Evolutionary conservation across 2,113 vertebrate species (phyloP).

Genomic region (Coptodon bakossiorum): DNA sequence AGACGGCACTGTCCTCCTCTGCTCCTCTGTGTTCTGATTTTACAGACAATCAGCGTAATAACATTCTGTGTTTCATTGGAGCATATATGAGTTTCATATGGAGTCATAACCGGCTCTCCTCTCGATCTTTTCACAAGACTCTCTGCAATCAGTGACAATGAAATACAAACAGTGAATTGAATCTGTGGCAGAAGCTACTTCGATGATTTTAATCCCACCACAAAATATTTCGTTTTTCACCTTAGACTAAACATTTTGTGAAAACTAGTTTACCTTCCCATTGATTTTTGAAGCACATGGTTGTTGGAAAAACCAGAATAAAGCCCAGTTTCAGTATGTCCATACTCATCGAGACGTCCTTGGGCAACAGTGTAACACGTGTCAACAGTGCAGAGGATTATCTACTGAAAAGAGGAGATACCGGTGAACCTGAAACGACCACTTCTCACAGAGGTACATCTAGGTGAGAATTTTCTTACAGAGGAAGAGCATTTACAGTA

Average conservation of each 20-base stretch:
- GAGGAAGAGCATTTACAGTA: background rate
- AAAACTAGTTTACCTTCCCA: background rate
- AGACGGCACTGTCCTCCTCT: background rate
- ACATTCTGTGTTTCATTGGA: background rate
- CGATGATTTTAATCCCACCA: background rate
- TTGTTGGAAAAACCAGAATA: background rate
- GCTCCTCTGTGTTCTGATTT: background rate
- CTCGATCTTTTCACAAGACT: background rate
- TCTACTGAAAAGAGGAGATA: background rate
- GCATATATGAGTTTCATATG: background rate
- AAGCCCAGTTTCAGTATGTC: background rate
- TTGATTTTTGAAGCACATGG: rapidly evolving
- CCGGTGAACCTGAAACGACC: rapidly evolving
- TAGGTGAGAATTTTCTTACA: background rate
- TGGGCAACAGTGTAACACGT: rapidly evolving
- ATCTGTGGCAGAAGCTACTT: background rate
- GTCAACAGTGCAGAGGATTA: background rate
- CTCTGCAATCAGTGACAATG: background rate
- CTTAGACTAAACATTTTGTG: background rate
- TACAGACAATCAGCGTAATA: rapidly evolving
- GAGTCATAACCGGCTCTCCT: background rate
- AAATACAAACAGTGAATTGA: background rate
- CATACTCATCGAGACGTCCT: background rate
- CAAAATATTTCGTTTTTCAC: background rate
- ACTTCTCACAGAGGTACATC: background rate